These are phyloP conservation scores for Guaruba guarouba DNA, from an alignment of 2,113 vertebrate species.

Conservation along the genomic window DNA sequence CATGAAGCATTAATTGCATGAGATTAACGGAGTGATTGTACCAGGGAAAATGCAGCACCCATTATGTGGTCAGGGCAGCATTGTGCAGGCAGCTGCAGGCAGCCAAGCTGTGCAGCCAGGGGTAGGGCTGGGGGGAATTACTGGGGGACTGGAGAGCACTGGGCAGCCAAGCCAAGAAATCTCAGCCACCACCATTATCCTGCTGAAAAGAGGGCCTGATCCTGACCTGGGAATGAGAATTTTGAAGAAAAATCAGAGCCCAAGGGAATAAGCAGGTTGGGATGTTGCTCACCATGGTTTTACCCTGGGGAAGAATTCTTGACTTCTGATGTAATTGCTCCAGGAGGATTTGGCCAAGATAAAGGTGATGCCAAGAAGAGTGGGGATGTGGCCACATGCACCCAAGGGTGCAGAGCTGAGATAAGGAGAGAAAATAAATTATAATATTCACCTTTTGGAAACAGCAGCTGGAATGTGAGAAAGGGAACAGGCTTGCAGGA, in stretches of 20 bases:
- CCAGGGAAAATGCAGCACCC: background rate
- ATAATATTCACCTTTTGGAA: background rate
- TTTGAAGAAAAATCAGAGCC: background rate
- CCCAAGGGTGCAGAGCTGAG: background rate
- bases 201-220: background rate
- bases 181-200: background rate
- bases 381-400: background rate
- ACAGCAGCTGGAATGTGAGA: background rate
- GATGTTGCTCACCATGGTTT: accelerated
- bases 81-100: background rate
- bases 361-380: background rate
- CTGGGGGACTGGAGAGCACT: background rate
- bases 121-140: background rate
- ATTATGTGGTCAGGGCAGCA: background rate
- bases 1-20: background rate
- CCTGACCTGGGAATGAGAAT: background rate
- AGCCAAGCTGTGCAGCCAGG: too few relatives aligned
- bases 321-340: background rate
- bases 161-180: background rate
- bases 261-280: background rate
- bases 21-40: background rate
- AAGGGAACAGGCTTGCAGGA: background rate
- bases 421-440: background rate
- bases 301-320: background rate
- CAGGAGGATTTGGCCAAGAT: background rate